phyloP scores from a whole-genome alignment of 1,140 invertebrate genomes.

The Bombus pyrosoma region DNA sequence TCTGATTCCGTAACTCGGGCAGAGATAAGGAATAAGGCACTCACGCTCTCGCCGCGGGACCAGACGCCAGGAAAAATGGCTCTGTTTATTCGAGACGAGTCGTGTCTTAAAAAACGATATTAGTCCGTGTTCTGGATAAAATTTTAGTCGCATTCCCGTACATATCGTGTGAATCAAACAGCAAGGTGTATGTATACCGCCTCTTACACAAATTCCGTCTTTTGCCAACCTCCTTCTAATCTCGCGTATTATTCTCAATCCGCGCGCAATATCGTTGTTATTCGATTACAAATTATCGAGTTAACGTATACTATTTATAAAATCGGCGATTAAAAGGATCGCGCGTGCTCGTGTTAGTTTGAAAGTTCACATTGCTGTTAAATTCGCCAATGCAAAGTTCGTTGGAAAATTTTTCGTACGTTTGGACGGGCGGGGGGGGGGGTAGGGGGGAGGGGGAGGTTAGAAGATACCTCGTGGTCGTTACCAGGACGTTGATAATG shows the following conservation, averaged over 20 bases:
- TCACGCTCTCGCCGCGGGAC: background rate
- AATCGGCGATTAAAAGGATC: background rate
- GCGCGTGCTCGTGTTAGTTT: too few species aligned
- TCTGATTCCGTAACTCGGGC: background rate
- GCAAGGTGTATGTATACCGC: too few species aligned
- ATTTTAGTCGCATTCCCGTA: background rate
- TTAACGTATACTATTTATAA: background rate
- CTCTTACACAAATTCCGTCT: background rate
- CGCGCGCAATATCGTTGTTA: background rate
- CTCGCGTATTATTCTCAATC: background rate
- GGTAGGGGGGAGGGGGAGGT: fast-evolving
- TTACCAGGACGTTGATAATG: slow-evolving; percentile 44
- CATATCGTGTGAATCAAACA: background rate
- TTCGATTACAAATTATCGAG: background rate
- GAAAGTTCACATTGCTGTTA: slow-evolving; percentile 11
- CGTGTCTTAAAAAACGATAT: background rate
- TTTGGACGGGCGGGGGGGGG: background rate
- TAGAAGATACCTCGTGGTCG: slow-evolving; percentile 30
- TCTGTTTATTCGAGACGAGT: background rate
- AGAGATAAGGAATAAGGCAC: background rate
- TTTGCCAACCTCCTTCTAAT: background rate
- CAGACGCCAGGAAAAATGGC: slow-evolving; percentile 10
- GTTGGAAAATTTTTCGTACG: slow-evolving; percentile 27
- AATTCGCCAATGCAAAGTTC: slow-evolving; percentile 9
- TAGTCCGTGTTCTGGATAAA: background rate